A percentile compares a stretch with the other conserved stretches of the same genome.
phyloP scores from a whole-genome alignment of 2,113 vertebrate species.

The Thalassoma bifasciatum region DNA sequence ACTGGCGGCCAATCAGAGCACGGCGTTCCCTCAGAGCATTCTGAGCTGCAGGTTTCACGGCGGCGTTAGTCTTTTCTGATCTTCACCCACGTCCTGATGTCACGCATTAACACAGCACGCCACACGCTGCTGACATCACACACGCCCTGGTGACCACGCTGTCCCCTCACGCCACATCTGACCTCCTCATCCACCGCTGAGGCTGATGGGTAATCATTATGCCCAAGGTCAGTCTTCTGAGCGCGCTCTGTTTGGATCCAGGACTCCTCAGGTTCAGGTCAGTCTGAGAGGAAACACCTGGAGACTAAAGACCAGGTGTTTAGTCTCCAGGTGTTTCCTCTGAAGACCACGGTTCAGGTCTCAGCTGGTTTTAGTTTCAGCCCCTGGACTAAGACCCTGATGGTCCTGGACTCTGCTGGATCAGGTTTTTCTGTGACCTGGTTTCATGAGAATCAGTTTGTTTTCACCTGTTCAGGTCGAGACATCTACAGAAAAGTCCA shows the following conservation, averaged over 20 bases:
- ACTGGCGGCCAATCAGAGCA: too few species aligned
- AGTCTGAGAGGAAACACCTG: background rate
- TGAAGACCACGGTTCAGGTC: too few species aligned
- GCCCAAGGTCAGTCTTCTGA: background rate
- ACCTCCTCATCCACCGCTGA: background rate
- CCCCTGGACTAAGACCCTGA: background rate
- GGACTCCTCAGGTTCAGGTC: background rate
- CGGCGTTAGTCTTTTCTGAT: too few species aligned
- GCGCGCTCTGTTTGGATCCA: background rate
- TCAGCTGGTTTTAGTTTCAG: too few species aligned
- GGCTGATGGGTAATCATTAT: conserved; percentile 2
- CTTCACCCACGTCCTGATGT: too few species aligned
- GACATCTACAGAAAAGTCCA: conserved; percentile 77
- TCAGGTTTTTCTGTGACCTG: background rate
- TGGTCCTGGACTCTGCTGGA: background rate
- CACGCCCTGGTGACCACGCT: background rate
- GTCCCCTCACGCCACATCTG: background rate
- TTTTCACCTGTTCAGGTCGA: conserved; percentile 57
- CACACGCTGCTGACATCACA: conserved; percentile 1
- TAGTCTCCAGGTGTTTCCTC: too few species aligned
- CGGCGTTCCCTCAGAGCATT: too few species aligned
- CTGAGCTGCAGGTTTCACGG: too few species aligned
- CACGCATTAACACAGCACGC: background rate
- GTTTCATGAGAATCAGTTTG: background rate
- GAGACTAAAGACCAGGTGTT: too few species aligned